Percentiles rank a stretch among this genome's conserved stretches.
Conservation (phyloP, 2,888 invertebrate species). For the Microchrysa polita region DNA sequence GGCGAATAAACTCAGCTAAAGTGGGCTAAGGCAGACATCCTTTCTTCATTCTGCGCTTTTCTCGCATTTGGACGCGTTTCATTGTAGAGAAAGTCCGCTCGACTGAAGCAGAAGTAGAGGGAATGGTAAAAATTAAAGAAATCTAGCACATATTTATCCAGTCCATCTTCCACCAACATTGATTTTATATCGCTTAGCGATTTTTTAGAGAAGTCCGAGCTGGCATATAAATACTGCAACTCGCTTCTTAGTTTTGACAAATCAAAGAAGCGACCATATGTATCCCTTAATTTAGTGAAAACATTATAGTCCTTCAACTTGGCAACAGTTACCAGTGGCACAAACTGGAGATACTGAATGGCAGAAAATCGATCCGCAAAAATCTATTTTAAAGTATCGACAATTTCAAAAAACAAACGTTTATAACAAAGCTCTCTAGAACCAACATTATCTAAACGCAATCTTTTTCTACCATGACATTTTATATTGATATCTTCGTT, state of each 20-base stretch:
- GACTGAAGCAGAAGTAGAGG: constrained; percentile 5
- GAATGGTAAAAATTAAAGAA: background rate
- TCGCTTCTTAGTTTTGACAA: constrained; percentile 8
- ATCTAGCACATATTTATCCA: background rate
- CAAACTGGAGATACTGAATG: too few species aligned
- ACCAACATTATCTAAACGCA: background rate
- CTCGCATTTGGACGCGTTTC: constrained; percentile 12
- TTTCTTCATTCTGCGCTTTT: background rate
- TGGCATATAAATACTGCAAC: background rate
- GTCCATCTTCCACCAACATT: background rate
- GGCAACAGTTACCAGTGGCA: too few species aligned
- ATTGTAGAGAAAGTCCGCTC: constrained; percentile 27
- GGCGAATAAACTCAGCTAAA: too few species aligned
- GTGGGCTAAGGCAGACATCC: background rate
- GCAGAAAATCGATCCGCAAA: too few species aligned
- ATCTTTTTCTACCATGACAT: background rate
- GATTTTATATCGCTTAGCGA: background rate
- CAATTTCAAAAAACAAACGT: constrained; percentile 7
- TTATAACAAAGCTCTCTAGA: background rate
- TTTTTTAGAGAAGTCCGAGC: background rate
- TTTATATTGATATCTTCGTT: too few species aligned
- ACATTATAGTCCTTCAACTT: too few species aligned
- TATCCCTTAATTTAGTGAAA: too few species aligned
- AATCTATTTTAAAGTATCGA: background rate
- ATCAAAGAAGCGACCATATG: background rate